phyloP scores from a whole-genome alignment of 2,888 invertebrate species.

The Cephus nigrinus region DNA sequence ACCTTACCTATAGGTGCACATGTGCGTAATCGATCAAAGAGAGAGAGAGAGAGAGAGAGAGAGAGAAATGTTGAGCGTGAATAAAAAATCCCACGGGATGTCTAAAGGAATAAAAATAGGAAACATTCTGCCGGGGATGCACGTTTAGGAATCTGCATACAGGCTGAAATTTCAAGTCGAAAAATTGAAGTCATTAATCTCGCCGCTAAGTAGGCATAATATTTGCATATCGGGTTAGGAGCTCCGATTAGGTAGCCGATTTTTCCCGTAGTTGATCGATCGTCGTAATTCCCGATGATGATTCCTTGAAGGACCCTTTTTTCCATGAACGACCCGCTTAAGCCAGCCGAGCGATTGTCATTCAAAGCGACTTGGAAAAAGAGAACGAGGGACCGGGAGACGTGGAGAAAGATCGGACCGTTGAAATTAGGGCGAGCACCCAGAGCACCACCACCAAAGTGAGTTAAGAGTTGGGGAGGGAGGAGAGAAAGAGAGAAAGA shows the following conservation, averaged over 20 bases:
- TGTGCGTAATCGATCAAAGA: neutral
- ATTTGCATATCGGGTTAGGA: conserved; percentile 63
- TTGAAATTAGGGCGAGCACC: conserved; percentile 55
- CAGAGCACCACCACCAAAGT: conserved; percentile 13
- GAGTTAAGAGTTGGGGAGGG: conserved; percentile 28
- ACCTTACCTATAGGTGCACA: too few relatives aligned
- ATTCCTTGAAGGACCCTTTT: too few relatives aligned
- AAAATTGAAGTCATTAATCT: conserved; percentile 56
- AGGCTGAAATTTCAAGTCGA: too few relatives aligned
- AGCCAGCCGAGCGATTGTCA: conserved; percentile 54
- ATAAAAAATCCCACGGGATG: too few relatives aligned
- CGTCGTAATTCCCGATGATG: conserved; percentile 5
- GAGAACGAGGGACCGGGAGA: neutral
- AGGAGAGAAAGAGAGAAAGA: conserved; percentile 2
- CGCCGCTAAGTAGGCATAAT: conserved; percentile 57
- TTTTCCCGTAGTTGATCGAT: conserved; percentile 39
- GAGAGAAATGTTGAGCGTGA: neutral
- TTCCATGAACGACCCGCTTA: neutral
- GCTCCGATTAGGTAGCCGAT: conserved; percentile 34
- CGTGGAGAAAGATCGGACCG: conserved; percentile 49
- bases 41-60: neutral
- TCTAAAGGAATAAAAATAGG: too few relatives aligned
- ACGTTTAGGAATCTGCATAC: too few relatives aligned
- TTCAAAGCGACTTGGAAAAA: conserved; percentile 47
- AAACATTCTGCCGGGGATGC: too few relatives aligned